A percentile compares a stretch with the other conserved stretches of the same genome.
Evolutionary conservation across 2,888 invertebrate genomes (phyloP).

Genomic region (Luffia ferchaultella): DNA sequence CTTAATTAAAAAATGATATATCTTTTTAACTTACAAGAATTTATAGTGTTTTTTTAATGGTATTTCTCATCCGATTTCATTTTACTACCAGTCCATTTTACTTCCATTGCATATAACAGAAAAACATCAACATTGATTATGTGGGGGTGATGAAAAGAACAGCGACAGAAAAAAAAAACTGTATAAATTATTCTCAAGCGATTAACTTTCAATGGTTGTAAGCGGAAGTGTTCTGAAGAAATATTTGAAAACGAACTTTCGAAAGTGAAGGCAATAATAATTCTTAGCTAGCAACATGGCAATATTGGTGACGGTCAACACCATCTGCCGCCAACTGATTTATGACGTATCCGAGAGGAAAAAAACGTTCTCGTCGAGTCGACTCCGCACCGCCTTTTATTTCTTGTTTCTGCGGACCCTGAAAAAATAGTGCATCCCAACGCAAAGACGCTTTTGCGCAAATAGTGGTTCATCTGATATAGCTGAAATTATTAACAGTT

Average conservation of each 20-base stretch:
- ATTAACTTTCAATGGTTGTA: constrained; percentile 10
- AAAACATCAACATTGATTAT: background rate
- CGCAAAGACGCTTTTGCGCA: background rate
- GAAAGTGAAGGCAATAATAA: constrained; percentile 40
- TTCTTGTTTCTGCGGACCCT: background rate
- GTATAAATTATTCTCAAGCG: constrained; percentile 6
- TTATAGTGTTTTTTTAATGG: too few relatives aligned
- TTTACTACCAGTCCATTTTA: too few relatives aligned
- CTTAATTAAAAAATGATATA: too few relatives aligned
- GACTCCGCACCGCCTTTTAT: constrained; percentile 19
- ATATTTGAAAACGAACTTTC: constrained; percentile 28
- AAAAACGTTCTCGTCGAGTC: constrained; percentile 36
- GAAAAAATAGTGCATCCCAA: background rate
- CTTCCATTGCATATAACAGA: too few relatives aligned
- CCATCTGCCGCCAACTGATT: constrained; percentile 56
- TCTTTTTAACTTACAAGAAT: too few relatives aligned
- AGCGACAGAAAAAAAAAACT: background rate
- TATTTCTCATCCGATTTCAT: too few relatives aligned
- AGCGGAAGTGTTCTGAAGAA: constrained; percentile 19
- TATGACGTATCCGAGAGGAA: constrained; percentile 46
- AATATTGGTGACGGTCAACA: constrained; percentile 56
- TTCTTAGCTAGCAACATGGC: constrained; percentile 49
- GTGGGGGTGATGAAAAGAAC: background rate
- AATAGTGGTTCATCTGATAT: too few relatives aligned
- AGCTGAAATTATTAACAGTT: too few relatives aligned